A percentile compares a stretch with the other conserved stretches of the same genome.
These are phyloP conservation scores for Calliopsis andreniformis DNA, from an alignment of 1,140 invertebrate species.

Conservation along the genomic window DNA sequence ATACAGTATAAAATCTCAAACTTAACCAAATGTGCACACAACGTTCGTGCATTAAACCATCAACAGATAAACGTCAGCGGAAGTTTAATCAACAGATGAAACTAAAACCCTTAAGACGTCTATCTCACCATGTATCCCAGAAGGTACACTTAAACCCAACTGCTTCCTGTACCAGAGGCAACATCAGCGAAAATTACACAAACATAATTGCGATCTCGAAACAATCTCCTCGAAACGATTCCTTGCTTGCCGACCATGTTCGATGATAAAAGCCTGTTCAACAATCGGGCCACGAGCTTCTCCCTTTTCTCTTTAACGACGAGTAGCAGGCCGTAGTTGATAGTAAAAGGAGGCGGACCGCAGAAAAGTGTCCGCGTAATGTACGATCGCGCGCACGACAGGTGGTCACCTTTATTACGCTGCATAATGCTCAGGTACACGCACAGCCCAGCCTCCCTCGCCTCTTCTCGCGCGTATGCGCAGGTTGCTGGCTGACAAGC, in stretches of 20 bases:
- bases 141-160: no score
- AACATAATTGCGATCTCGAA: no score
- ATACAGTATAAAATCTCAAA: no score
- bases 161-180: no score
- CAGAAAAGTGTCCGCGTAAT: neutral
- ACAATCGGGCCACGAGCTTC: neutral
- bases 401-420: slow-evolving; percentile 38
- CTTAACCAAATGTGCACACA: no score
- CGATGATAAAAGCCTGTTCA: neutral
- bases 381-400: slow-evolving; percentile 22
- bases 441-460: slow-evolving; percentile 18
- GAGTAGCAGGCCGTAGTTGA: neutral
- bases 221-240: neutral
- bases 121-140: no score
- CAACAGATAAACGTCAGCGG: no score
- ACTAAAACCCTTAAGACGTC: no score
- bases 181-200: no score
- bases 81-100: no score
- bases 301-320: neutral
- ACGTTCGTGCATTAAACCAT: no score
- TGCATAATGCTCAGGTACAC: slow-evolving; percentile 1
- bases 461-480: no score
- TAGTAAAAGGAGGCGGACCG: slow-evolving; percentile 7
- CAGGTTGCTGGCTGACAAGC: slow-evolving; percentile 4
- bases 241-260: neutral